Base-by-base conservation (phyloP, 2,113 vertebrate species). In the Fregata magnificens region DNA sequence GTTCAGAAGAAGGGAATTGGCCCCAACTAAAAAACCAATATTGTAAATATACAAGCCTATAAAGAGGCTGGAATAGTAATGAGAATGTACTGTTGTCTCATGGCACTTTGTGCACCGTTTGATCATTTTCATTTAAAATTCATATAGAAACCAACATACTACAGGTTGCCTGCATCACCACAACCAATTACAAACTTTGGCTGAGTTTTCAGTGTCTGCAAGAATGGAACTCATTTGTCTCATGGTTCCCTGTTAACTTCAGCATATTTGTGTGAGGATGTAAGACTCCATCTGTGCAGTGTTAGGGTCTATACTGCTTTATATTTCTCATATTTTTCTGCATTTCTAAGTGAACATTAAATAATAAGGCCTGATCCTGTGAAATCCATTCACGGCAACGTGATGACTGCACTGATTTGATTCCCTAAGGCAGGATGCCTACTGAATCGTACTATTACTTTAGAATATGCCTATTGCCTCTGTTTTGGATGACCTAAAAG, bases 401-500 rank as follows among this genome's bases (percentile, higher is more conserved):
- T 63, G 77, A 67, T 86, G 80, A 82, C 86, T 9, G 4, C 49
- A 53, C 28, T 47, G 49, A 73, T 80, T 49, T 89, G 73, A 61
- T 80, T 82, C 34, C 29, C 73, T 69, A 82, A 76, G 62, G 62
- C 88, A 95, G 61, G 69, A 56, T 4, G 3, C 52, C 70, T 53
- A 61, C 62, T 62, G 81, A 95, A 73, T 85, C 1, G 0, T 59
- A 58, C 56, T 82, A 29, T 88, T 91, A 73, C 61, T 91, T 91
- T n/a, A 85, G 58, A 84, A 79, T 61, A 32, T 72, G 52, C 52
- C 61, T 65, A 58, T 40, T 87, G 52, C 56, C 45, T 93, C 79
- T 91, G 49, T 92, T 92, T 87, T 70, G 73, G 84, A 82, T 87
- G 86, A 91, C 83, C 93, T 87, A 49, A 70, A 85, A 79, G 61